Conservation (phyloP, 2,888 invertebrate species). For the Sialis fuliginosa region DNA sequence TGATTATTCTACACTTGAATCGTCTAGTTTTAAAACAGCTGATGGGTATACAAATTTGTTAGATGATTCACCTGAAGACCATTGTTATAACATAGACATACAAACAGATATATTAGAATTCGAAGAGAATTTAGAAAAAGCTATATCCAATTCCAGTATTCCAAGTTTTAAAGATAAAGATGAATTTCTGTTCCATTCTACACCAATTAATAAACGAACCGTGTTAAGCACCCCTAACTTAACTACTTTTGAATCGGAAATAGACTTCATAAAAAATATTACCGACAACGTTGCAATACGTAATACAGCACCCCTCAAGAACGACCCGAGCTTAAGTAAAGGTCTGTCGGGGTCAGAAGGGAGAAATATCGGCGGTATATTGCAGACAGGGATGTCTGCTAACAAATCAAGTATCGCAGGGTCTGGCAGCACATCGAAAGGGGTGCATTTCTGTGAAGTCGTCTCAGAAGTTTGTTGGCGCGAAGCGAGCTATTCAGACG, state of each 20-base stretch:
- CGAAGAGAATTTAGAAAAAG: constrained; percentile 21
- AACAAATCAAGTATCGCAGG: constrained; percentile 9
- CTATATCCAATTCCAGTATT: constrained; percentile 23
- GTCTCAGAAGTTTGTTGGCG: constrained; percentile 67
- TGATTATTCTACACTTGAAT: too few species aligned
- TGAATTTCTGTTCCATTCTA: constrained; percentile 16
- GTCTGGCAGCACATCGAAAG: constrained; percentile 21
- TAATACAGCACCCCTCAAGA: constrained; percentile 38
- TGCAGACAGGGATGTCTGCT: not conserved
- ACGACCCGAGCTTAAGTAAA: constrained; percentile 22
- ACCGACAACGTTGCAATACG: constrained; percentile 27
- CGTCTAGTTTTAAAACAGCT: constrained; percentile 1
- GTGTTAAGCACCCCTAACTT: constrained; percentile 44
- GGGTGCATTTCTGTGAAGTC: constrained; percentile 64
- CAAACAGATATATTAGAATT: constrained; percentile 18
- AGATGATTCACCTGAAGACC: not conserved
- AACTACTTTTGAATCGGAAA: constrained; percentile 19
- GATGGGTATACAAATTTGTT: constrained; percentile 5
- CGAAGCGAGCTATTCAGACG: constrained; percentile 35
- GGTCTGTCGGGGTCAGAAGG: constrained; percentile 22
- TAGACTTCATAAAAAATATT: constrained; percentile 11
- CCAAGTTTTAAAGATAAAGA: constrained; percentile 15
- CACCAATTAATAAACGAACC: constrained; percentile 14
- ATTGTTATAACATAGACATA: constrained; percentile 2
- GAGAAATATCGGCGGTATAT: constrained; percentile 9